A percentile compares a stretch with the other conserved stretches of the same genome.
phyloP scores from a whole-genome alignment of 2,797 vertebrate species.

The Molossus molossus region DNA sequence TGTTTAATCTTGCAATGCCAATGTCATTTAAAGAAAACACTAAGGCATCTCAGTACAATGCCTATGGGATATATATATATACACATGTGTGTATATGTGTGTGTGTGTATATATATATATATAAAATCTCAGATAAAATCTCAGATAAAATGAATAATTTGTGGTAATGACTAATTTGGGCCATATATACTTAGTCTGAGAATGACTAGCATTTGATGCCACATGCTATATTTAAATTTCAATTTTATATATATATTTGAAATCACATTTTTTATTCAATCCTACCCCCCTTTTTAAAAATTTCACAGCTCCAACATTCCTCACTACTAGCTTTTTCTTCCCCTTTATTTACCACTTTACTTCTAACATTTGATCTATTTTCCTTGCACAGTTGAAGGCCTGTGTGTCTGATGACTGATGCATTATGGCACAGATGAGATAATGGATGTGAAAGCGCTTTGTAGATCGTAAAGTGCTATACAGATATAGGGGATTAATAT shows the following conservation, averaged over 20 bases:
- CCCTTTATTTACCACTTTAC: slow-evolving; percentile 75
- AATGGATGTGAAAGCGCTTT: slow-evolving; percentile 81
- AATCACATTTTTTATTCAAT: slow-evolving; percentile 73
- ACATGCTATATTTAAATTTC: slow-evolving; percentile 68
- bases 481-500: slow-evolving; percentile 84
- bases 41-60: slow-evolving; percentile 79
- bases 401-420: slow-evolving; percentile 88
- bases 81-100: not conserved
- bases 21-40: slow-evolving; percentile 85
- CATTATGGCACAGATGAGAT: slow-evolving; percentile 85
- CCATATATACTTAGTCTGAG: slow-evolving; percentile 81
- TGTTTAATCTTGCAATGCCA: slow-evolving; percentile 89
- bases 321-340: slow-evolving; percentile 76
- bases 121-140: slow-evolving; percentile 58
- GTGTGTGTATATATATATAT: slow-evolving; percentile 40
- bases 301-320: slow-evolving; percentile 70
- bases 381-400: slow-evolving; percentile 88
- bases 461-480: slow-evolving; percentile 85
- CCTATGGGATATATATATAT: slow-evolving; percentile 77
- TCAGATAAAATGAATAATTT: slow-evolving; percentile 81
- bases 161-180: slow-evolving; percentile 85
- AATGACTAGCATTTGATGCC: slow-evolving; percentile 74
- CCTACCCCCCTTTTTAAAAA: not conserved
- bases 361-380: slow-evolving; percentile 84
- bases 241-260: slow-evolving; percentile 65